Evolutionary conservation across 2,113 vertebrate species (phyloP), one percentile per base, ranked within the genome.

Genomic region (Bubo blakistoni): DNA sequence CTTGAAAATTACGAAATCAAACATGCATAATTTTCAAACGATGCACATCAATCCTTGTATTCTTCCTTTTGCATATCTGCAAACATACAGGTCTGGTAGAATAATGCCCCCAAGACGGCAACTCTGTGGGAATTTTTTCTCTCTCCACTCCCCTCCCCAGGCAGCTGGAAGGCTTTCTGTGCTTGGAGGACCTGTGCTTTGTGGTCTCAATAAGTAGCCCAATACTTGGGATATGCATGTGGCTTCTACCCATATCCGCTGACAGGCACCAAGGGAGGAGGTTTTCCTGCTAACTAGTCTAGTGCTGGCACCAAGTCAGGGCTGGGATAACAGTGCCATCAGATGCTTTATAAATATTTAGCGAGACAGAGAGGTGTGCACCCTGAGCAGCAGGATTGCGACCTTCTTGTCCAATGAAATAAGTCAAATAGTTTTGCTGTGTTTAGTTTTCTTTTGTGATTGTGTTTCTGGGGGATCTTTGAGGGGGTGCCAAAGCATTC

Each of bases 321-420:
- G 30, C 36, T 80, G 36, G 40, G 30, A n/a, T 52, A 69, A n/a
- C 36, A 73, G 52, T 65, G 61, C 13, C 27, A 67, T 38, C 16
- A n/a, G 25, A 61, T 59, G 16, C 32, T 90, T 94, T n/a, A 73
- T 67, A 70, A 76, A 77, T 42, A 80, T 16, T 63, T 36, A 47
- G 32, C 1, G 12, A 36, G 61, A 61, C 19, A 65, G 61, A 90
- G 34, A 66, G 26, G 3, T 63, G 20, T 3, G 7, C 57, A n/a
- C 24, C 14, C 30, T 57, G 27, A 54, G 61, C 34, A 80, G 49
- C 0, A 0, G 36, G 58, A 72, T 59, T 54, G 24, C 0, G 0
- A 46, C 19, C 26, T 80, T 88, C 54, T 25, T 70, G 26, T 34
- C 26, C 47, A 9, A 19, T 25, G 22, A 81, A 94, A 47, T 58